Conservation (phyloP, 2,888 invertebrate species). For the Drosophila suboccidentalis region DNA sequence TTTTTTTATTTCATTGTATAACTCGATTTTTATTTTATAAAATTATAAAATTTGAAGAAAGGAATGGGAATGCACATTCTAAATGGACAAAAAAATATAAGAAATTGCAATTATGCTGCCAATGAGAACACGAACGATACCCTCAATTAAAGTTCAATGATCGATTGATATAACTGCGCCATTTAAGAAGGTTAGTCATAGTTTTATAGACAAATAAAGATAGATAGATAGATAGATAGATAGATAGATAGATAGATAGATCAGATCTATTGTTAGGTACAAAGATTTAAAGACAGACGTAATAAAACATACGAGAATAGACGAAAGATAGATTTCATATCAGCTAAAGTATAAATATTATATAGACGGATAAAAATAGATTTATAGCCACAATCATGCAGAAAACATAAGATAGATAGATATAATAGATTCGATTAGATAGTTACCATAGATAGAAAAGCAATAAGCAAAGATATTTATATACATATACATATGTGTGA, state of each 20-base stretch:
- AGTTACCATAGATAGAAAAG: slow-evolving; percentile 3
- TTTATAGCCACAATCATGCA: slow-evolving; percentile 4
- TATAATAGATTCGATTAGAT: background rate
- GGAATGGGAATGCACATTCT: no score
- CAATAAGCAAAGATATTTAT: background rate
- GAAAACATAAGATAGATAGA: background rate
- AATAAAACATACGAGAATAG: background rate
- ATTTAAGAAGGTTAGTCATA: background rate
- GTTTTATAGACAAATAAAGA: slow-evolving; percentile 2
- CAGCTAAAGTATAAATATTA: background rate
- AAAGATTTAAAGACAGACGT: background rate
- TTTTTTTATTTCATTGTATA: no score
- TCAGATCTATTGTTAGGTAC: background rate
- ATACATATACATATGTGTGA: slow-evolving; percentile 4
- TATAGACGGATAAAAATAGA: background rate
- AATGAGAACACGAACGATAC: background rate
- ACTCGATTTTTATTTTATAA: no score
- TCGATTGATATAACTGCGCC: background rate
- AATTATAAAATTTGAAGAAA: no score
- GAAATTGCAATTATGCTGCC: no score
- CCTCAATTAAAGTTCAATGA: background rate
- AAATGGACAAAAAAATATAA: no score
- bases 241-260: slow-evolving; percentile 3
- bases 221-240: slow-evolving; percentile 1
- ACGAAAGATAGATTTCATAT: background rate